Base-by-base conservation (phyloP, 2,888 invertebrate species). In the Synanthedon andrenaeformis region DNA sequence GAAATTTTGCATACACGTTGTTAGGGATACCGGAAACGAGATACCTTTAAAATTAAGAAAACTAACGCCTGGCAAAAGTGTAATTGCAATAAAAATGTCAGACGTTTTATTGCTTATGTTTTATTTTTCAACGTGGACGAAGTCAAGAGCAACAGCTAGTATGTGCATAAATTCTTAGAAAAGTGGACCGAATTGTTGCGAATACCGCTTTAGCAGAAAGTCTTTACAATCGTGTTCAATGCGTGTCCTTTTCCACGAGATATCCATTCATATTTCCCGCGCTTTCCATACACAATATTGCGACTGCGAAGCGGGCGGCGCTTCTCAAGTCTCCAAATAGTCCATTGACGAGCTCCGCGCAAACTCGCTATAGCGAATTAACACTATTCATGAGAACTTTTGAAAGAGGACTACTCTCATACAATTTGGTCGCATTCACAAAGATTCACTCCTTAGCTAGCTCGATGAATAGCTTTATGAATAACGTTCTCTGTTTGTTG, bases 341-440 rank as follows among this genome's bases (percentile, higher is more conserved):
- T 78, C 82, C 78, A 86, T 85, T 86, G 86, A 87, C 82, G 79
- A 83, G 81, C 78, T 70, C 73, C 73, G 77, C 75, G 81, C 83
- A 79, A 85, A 85, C 84, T 86, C 84, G 83, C 85, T 83, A 87
- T 84, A 85, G 82, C 85, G 85, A 86, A 81, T 85, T 85, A 85
- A 85, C 86, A 86, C 86, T 86, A 87, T 87, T 87, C 87, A 87
- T 74, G 72, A 77, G 79, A 83, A 86, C 76, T 84, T 83, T 83
- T 86, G 77, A 85, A 87, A 86, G 85, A 85, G 82, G 83, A 85
- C 84, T 83, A 79, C 83, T 82, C 82, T 83, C 85, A 85, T 86
- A 87, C 86, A 87, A 87, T 87, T 86, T 87, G 83, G 85, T 82
- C 79, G 86, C 82, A 87, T 86, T 87, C 86, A 86, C 79, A 86